Evolutionary conservation across 2,888 invertebrate genomes (phyloP).

Genomic region (Ennomos quercinarius): DNA sequence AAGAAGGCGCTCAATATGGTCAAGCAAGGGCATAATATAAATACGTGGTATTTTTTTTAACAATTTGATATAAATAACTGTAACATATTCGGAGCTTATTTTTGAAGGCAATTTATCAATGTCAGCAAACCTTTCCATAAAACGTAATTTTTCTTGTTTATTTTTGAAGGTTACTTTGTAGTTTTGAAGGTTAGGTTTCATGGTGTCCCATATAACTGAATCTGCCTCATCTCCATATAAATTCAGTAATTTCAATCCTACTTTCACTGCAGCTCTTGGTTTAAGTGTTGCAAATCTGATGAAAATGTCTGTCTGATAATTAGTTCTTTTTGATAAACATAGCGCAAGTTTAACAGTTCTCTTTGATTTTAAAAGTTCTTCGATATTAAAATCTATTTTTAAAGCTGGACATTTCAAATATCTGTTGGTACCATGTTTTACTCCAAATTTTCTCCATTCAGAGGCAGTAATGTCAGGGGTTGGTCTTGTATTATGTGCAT

Average conservation of each 20-base stretch:
- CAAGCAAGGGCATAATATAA: slow-evolving; percentile 42
- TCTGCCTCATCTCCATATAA: slow-evolving; percentile 38
- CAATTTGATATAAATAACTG: slow-evolving; percentile 43
- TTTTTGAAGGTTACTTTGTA: slow-evolving; percentile 40
- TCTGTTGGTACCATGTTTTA: slow-evolving; percentile 57
- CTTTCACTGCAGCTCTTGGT: slow-evolving; percentile 51
- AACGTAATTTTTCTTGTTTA: slow-evolving; percentile 21
- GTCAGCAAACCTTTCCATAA: slow-evolving; percentile 4
- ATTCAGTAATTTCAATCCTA: slow-evolving; percentile 47
- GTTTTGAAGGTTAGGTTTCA: slow-evolving; percentile 49
- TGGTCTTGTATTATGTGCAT: slow-evolving; percentile 52
- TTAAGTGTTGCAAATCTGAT: slow-evolving; percentile 41
- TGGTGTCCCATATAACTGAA: slow-evolving; percentile 50
- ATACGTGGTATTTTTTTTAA: slow-evolving; percentile 38
- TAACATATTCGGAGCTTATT: slow-evolving; percentile 56
- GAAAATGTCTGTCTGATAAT: slow-evolving; percentile 41
- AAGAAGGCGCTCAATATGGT: slow-evolving; percentile 46
- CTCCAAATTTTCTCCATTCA: slow-evolving; percentile 56
- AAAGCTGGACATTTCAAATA: slow-evolving; percentile 45
- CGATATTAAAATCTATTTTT: slow-evolving; percentile 42
- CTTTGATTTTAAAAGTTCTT: slow-evolving; percentile 46
- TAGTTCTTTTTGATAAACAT: slow-evolving; percentile 46
- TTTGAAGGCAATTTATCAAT: slow-evolving; percentile 40
- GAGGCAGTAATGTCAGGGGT: slow-evolving; percentile 45
- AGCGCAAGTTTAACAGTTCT: slow-evolving; percentile 52